Conservation (phyloP, 2,113 vertebrate genomes). For the Corythornis vintsioides region DNA sequence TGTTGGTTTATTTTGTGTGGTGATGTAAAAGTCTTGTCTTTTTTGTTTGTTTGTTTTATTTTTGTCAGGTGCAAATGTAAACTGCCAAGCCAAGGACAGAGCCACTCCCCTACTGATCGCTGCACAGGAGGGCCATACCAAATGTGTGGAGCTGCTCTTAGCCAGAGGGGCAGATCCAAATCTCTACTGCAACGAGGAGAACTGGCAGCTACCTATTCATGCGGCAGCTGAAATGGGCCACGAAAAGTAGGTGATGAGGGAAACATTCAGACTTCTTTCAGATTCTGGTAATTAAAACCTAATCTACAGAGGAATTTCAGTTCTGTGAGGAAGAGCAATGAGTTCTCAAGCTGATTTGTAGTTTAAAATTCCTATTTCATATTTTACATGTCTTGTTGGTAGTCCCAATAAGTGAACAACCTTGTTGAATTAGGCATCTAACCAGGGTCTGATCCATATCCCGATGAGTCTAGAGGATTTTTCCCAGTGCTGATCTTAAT, state of each 20-base stretch:
- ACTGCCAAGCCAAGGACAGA: conserved; percentile 86
- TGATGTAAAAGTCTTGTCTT: conserved; percentile 14
- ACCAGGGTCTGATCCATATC: not conserved
- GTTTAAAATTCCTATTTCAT: not conserved
- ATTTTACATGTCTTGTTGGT: not conserved
- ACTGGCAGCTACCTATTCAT: conserved; percentile 91
- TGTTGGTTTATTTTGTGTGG: not conserved
- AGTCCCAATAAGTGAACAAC: not conserved
- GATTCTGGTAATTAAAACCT: not conserved
- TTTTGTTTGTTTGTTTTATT: not conserved
- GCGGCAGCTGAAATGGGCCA: conserved; percentile 91
- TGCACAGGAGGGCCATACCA: conserved; percentile 89
- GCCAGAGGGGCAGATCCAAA: conserved; percentile 85
- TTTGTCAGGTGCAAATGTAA: conserved; percentile 84
- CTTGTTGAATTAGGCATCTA: not conserved
- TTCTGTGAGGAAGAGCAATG: not conserved
- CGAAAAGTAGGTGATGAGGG: conserved; percentile 75
- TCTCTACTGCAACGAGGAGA: conserved; percentile 84
- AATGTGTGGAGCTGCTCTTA: conserved; percentile 83
- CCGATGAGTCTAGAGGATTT: not conserved
- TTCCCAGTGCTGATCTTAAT: not conserved
- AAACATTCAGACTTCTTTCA: not conserved
- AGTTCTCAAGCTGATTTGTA: not conserved
- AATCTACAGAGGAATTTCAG: not conserved
- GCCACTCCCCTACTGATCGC: conserved; percentile 93